Base-by-base conservation (phyloP, 1,140 invertebrate species). In the Brachionus rotundiformis region DNA sequence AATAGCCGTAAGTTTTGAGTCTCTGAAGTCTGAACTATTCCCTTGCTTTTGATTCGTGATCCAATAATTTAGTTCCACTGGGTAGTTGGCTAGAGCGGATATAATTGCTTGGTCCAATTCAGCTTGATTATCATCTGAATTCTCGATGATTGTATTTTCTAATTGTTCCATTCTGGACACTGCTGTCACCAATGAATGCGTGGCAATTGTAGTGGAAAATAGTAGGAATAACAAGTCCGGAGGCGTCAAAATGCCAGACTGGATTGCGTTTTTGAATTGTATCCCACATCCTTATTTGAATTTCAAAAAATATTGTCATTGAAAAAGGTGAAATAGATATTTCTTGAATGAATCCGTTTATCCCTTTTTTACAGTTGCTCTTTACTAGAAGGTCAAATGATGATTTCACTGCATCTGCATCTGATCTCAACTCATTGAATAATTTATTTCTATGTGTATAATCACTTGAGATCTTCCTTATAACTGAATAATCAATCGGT, bases 181-280 rank as follows among this genome's bases (percentile, higher is more conserved):
- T 68, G 63, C 63, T 68, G 63, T 68, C 63, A 68, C 63, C 25
- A 68, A 39, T 68, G 59, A 49, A 49, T 49, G 47, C 47, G 11
- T 49, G 47, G 47, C 33, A 36, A 36, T 13, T n/a, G 5, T 49
- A 13, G n/a, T 49, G 3, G 16, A n/a, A n/a, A n/a, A 49, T 49
- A n/a, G 11, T 13, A 49, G 11, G 11, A 13, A 49, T n/a, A 49
- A 49, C 5, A n/a, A 49, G n/a, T n/a, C n/a, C n/a, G n/a, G n/a
- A n/a, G n/a, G n/a, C n/a, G n/a, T n/a, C n/a, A n/a, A n/a, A n/a
- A 49, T 49, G 11, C 47, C 47, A 49, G 4, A 49, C 47, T 49
- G 47, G 47, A 49, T 49, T n/a, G 5, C 47, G 5, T 13, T 49
- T 13, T 13, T 49, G 47, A 49, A 49, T 49, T 3, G 3, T 27